phyloP scores from a whole-genome alignment of 2,113 vertebrate genomes.

The Rana temporaria region DNA sequence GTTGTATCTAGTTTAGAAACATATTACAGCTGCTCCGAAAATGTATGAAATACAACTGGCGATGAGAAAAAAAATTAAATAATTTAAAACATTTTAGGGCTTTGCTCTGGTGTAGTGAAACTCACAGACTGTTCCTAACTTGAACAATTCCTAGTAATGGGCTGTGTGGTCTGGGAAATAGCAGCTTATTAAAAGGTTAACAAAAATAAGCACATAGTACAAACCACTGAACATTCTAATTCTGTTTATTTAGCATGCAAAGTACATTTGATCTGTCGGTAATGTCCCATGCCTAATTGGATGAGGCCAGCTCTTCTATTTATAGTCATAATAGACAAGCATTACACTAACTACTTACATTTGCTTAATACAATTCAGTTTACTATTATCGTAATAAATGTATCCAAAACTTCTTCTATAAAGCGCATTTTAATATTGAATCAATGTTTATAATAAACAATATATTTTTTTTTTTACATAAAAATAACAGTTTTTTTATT shows the following conservation, averaged over 20 bases:
- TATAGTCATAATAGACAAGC: not conserved
- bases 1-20: conserved; percentile 1
- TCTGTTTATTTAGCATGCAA: not conserved
- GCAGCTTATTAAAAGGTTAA: not conserved
- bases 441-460: too few species aligned
- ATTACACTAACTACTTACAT: conserved; percentile 1
- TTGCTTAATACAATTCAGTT: not conserved
- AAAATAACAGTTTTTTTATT: too few species aligned
- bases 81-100: not conserved
- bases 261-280: not conserved
- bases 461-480: too few species aligned
- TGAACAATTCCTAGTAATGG: not conserved
- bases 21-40: conserved; percentile 18
- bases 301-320: not conserved
- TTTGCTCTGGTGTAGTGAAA: not conserved
- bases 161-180: not conserved
- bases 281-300: not conserved
- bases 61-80: not conserved
- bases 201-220: not conserved
- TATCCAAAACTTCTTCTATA: too few species aligned
- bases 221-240: not conserved
- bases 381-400: too few species aligned
- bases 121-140: not conserved
- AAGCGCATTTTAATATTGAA: too few species aligned
- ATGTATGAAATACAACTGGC: not conserved